These are phyloP conservation scores for Aeoliscus strigatus DNA, from an alignment of 2,797 vertebrate species.

Conservation along the genomic window DNA sequence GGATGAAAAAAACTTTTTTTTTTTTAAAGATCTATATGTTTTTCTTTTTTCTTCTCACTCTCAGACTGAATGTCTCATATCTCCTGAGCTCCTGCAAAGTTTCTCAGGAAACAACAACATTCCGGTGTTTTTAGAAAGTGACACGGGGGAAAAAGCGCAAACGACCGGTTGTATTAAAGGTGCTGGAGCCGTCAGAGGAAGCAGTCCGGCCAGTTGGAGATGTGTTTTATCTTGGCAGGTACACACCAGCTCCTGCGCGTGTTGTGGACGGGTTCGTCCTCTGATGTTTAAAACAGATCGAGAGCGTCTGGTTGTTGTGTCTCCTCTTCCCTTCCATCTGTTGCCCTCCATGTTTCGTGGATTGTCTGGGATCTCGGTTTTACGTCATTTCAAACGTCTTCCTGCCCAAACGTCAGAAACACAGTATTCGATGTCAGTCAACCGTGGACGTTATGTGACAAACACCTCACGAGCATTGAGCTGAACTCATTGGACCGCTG, in stretches of 20 bases:
- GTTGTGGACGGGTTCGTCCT: constrained; percentile 21
- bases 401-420: too few species aligned
- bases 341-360: constrained; percentile 14
- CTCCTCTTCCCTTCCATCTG: constrained; percentile 31
- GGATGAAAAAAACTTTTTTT: too few species aligned
- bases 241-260: constrained; percentile 37
- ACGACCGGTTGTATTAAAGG: constrained; percentile 16
- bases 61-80: constrained; percentile 7
- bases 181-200: constrained; percentile 29
- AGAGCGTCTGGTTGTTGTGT: constrained; percentile 24
- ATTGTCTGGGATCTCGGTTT: too few species aligned
- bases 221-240: constrained; percentile 56
- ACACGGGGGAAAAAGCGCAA: constrained; percentile 23
- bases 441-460: too few species aligned
- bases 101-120: constrained; percentile 26
- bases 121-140: constrained; percentile 22
- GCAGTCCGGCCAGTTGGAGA: constrained; percentile 25
- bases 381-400: too few species aligned
- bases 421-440: too few species aligned
- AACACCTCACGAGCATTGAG: too few species aligned
- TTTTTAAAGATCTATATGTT: too few species aligned
- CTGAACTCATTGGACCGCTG: too few species aligned
- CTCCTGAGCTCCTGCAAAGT: constrained; percentile 4
- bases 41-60: too few species aligned
- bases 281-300: constrained; percentile 64